Evolutionary conservation across 2,888 invertebrate species (phyloP), one percentile per base, ranked within the genome.

Genomic region (Criorhina ranunculi): DNA sequence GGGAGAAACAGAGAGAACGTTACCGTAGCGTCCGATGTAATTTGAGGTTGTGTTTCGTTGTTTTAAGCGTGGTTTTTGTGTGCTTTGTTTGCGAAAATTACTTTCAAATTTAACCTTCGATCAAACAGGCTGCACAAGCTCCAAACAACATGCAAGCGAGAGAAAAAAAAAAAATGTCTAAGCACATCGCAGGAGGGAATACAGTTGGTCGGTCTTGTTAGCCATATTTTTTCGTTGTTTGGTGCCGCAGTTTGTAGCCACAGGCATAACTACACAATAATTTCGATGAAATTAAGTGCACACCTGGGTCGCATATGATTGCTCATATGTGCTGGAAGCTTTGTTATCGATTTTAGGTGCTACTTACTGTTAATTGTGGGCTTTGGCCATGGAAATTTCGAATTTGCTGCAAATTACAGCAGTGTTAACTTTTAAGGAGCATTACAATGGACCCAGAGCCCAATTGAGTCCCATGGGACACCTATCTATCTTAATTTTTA

Each of bases 31-130:
- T 4, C n/a, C 51, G 62, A 42, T 62, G 62, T 51, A 53, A 53
- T 51, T 60, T 73, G 53, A 35, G 40, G 24, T 24, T 24, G 24
- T 24, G 24, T 59, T 53, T 33, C 31, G 6, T 53, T 57, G 37
- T 17, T 15, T 12, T 59, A 1, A 6, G 46, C 12, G 44, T 37
- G 40, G 40, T 53, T 66, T 31, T 19, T 42, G n/a, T n/a, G 59
- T 60, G 57, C 76, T 76, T 76, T 76, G 76, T 76, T 57, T 67
- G 76, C 67, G 53, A 67, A 76, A 76, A 67, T 67, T 67, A 76
- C 76, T 76, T 76, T 76, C 76, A 67, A 76, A 67, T 67, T 59
- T 76, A 59, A 76, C 76, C 76, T 76, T 76, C 76, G 76, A 76
- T 67, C 76, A 76, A 67, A 76, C 66, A 75, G 64, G 59, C 67